Conservation (phyloP, 37 sponge, comb jelly and placozoan species). For the Halisarca cf. caerulea region DNA sequence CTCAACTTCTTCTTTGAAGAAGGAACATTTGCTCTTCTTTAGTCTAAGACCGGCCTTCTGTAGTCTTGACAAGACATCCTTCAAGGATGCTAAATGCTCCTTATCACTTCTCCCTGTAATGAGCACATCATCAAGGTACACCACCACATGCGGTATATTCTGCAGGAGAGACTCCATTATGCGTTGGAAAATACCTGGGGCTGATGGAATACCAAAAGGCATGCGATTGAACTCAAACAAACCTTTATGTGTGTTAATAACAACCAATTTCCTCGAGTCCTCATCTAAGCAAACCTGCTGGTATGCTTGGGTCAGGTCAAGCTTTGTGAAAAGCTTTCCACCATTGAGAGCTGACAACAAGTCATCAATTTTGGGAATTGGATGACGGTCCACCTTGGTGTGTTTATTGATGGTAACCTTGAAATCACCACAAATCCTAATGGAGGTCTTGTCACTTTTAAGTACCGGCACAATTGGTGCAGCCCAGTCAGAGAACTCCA, state of each 20-base stretch:
- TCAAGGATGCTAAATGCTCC: slow-evolving; percentile 13
- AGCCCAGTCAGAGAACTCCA: slow-evolving; percentile 31
- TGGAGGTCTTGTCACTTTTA: slow-evolving; percentile 5
- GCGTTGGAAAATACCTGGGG: slow-evolving; percentile 39
- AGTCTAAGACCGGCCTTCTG: not conserved
- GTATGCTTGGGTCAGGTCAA: slow-evolving; percentile 32
- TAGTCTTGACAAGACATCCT: not conserved
- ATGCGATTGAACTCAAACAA: slow-evolving; percentile 11
- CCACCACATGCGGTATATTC: not conserved
- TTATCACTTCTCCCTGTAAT: not conserved
- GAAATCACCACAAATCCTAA: slow-evolving; percentile 41
- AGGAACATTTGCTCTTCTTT: not conserved
- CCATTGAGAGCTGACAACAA: slow-evolving; percentile 15
- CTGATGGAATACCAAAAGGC: slow-evolving; percentile 42
- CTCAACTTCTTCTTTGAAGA: slow-evolving; percentile 7
- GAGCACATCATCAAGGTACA: slow-evolving; percentile 28
- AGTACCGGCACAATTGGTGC: slow-evolving; percentile 39
- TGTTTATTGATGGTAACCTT: slow-evolving; percentile 24
- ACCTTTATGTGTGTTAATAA: slow-evolving; percentile 38
- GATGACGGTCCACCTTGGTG: not conserved
- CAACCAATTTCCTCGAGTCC: not conserved
- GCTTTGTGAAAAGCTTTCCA: slow-evolving; percentile 38
- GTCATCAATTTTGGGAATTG: slow-evolving; percentile 33
- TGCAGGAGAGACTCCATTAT: slow-evolving; percentile 33
- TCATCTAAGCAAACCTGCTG: not conserved